A percentile compares a stretch with the other conserved stretches of the same genome.
Evolutionary conservation across 2,797 vertebrate genomes (phyloP).

Genomic region (Cossypha polioptera): DNA sequence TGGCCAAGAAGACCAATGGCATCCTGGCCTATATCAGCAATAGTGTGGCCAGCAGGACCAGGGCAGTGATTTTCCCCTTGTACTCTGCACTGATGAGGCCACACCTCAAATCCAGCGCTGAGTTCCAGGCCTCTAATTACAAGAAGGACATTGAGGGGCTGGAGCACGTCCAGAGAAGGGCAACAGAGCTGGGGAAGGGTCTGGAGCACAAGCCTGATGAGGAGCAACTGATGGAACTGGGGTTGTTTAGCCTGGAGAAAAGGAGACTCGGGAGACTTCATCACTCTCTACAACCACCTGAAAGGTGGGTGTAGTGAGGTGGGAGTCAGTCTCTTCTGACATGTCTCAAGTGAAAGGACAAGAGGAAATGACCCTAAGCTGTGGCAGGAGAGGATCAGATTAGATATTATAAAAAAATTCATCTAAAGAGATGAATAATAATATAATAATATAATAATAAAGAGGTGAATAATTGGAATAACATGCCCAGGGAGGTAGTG

Average conservation of each 20-base stretch:
- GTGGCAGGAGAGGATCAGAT: not conserved
- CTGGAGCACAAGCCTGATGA: not conserved
- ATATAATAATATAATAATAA: too few relatives aligned
- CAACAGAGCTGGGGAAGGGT: fast-evolving
- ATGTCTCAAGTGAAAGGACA: not conserved
- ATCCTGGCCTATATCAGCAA: not conserved
- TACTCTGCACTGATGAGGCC: fast-evolving
- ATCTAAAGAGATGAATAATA: too few relatives aligned
- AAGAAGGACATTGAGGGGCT: not conserved
- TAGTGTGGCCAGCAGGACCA: not conserved
- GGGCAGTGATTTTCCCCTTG: fast-evolving
- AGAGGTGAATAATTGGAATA: not conserved
- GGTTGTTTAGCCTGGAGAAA: not conserved
- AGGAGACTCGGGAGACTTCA: not conserved
- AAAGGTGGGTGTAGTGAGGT: not conserved
- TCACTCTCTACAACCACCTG: not conserved
- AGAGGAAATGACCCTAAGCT: not conserved
- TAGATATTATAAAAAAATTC: not conserved
- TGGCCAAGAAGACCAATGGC: not conserved
- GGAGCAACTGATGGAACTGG: not conserved
- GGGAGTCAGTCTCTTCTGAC: not conserved
- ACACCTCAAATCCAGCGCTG: fast-evolving
- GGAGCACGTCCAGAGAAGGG: fast-evolving
- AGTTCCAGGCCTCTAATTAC: not conserved
- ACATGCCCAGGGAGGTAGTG: not conserved